These are phyloP conservation scores for Conistra vaccinii DNA, from an alignment of 2,888 invertebrate species.

Conservation along the genomic window DNA sequence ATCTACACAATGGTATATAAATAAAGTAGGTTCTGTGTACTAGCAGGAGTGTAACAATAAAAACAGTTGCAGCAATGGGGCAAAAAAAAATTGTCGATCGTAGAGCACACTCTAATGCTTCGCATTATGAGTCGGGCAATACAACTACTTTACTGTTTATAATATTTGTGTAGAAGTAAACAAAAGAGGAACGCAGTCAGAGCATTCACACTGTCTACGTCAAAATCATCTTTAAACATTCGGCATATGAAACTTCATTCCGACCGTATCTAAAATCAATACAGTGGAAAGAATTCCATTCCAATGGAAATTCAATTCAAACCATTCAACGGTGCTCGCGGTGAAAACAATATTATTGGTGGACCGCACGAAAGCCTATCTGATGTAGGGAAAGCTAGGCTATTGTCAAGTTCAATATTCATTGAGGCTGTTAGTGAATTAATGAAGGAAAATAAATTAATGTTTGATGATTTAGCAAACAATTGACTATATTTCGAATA, in stretches of 20 bases:
- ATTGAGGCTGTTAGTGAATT: conserved; percentile 18
- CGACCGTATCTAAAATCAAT: conserved; percentile 68
- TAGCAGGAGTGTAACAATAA: too few species aligned
- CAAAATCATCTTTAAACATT: conserved; percentile 57
- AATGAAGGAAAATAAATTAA: conserved; percentile 12
- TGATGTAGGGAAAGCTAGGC: conserved; percentile 32
- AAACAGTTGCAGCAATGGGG: too few species aligned
- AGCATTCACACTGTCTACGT: conserved; percentile 10
- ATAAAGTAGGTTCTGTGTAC: too few species aligned
- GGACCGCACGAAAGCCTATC: conserved; percentile 64
- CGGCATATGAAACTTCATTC: conserved; percentile 68
- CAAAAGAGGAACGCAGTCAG: not conserved
- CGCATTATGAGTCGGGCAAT: too few species aligned
- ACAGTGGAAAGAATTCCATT: conserved; percentile 71
- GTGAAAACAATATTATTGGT: conserved; percentile 70
- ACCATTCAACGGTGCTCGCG: conserved; percentile 65
- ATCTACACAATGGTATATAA: too few species aligned
- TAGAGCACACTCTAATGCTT: too few species aligned
- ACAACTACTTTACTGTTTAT: too few species aligned
- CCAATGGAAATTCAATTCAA: conserved; percentile 73
- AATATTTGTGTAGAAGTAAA: not conserved
- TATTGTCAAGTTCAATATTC: conserved; percentile 52
- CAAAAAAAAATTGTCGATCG: too few species aligned
- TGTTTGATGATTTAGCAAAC: conserved; percentile 6
- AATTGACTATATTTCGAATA: conserved; percentile 2